Conservation (phyloP, 2,113 vertebrate species). For the Bolborhynchus lineola region DNA sequence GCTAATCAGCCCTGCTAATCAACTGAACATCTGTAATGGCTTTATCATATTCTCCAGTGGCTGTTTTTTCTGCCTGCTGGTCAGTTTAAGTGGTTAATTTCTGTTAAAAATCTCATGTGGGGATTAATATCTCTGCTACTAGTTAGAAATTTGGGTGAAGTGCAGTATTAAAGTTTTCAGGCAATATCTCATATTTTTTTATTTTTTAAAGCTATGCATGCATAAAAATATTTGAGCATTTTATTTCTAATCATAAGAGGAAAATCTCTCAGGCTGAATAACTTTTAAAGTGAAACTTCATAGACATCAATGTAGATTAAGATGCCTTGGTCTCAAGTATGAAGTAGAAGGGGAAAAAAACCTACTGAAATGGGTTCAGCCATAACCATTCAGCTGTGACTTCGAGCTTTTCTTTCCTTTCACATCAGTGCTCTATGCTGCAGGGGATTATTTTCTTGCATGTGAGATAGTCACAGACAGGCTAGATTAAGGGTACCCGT, state of each 20-base stretch:
- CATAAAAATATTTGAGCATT: neutral
- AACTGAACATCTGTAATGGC: conserved; percentile 35
- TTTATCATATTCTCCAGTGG: conserved; percentile 25
- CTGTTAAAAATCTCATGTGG: neutral
- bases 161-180: neutral
- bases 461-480: conserved; percentile 48
- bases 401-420: conserved; percentile 43
- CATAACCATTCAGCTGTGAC: neutral
- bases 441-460: conserved; percentile 54
- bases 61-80: neutral
- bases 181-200: neutral
- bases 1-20: conserved; percentile 47
- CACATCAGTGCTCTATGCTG: conserved; percentile 18
- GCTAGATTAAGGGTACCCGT: conserved; percentile 47
- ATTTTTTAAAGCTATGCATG: neutral
- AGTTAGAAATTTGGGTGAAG: neutral
- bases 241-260: neutral
- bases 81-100: neutral
- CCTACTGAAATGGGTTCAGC: conserved; percentile 6
- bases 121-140: neutral
- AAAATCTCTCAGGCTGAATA: neutral
- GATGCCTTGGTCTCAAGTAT: conserved; percentile 10
- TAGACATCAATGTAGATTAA: conserved; percentile 38
- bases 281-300: conserved; percentile 43
- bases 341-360: neutral